These are phyloP conservation scores for Steatornis caripensis DNA, from an alignment of 2,113 vertebrate species.

Conservation along the genomic window DNA sequence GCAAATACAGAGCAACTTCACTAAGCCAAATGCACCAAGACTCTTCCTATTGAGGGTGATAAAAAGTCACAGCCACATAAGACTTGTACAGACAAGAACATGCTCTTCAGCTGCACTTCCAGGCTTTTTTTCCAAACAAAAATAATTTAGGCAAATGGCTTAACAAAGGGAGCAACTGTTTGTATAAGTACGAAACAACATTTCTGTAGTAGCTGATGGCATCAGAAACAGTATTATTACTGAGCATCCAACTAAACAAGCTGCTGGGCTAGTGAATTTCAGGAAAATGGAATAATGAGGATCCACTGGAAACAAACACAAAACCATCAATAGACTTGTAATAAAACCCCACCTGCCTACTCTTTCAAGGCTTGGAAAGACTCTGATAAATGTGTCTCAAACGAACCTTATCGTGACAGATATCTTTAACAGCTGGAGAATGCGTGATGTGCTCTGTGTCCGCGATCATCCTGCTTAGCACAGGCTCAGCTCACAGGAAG, in stretches of 20 bases:
- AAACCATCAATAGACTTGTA: not conserved
- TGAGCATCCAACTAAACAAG: not conserved
- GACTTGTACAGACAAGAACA: not conserved
- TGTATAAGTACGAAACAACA: not conserved
- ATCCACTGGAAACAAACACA: not conserved
- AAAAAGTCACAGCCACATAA: not conserved
- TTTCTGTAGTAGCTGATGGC: not conserved
- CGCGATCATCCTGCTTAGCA: not conserved
- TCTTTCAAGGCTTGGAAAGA: not conserved
- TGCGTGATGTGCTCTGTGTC: not conserved
- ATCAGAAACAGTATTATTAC: not conserved
- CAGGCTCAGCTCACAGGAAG: not conserved
- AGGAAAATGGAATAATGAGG: not conserved
- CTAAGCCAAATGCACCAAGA: not conserved
- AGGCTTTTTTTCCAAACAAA: not conserved
- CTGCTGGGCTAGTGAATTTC: not conserved
- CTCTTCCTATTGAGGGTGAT: not conserved
- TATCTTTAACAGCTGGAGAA: not conserved
- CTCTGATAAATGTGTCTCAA: not conserved
- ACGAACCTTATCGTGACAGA: not conserved
- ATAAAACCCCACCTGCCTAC: not conserved
- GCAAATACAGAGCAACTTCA: not conserved
- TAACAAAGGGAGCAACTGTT: not conserved
- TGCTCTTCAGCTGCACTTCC: not conserved
- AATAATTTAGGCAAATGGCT: not conserved